These are phyloP conservation scores for western clawed frog (Xenopus tropicalis) DNA, from an alignment of 2,113 vertebrate species.

Conservation along the genomic window DNA sequence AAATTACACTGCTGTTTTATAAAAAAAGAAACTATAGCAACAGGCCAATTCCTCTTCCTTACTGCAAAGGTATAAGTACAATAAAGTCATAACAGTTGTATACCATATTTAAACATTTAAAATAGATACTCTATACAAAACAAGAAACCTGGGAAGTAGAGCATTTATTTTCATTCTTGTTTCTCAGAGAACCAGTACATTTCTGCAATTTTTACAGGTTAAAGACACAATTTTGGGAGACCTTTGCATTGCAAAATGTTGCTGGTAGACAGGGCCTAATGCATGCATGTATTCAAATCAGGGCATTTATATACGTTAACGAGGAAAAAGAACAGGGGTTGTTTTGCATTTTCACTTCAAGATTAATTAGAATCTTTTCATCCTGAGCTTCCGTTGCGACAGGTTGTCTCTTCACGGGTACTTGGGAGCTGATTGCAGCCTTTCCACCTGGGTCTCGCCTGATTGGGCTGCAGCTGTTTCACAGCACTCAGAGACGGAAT, in stretches of 20 bases:
- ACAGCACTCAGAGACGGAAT: neutral
- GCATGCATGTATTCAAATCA: slow-evolving; percentile 25
- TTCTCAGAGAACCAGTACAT: no score
- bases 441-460: slow-evolving; percentile 41
- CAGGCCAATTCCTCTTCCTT: no score
- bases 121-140: no score
- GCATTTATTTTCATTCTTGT: no score
- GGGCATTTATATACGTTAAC: slow-evolving; percentile 23
- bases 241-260: slow-evolving; percentile 21
- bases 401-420: slow-evolving; percentile 39
- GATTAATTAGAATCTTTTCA: slow-evolving; percentile 25
- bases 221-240: slow-evolving; percentile 16
- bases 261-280: slow-evolving; percentile 13
- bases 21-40: no score
- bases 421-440: slow-evolving; percentile 39
- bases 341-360: slow-evolving; percentile 35
- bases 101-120: no score
- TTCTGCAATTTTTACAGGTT: neutral
- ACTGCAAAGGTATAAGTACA: no score
- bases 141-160: no score
- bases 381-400: slow-evolving; percentile 19
- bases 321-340: slow-evolving; percentile 15
- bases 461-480: slow-evolving; percentile 35
- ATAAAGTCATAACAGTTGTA: no score
- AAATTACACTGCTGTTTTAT: no score